Evolutionary conservation across 2,797 vertebrate genomes (phyloP), one percentile per base, ranked within the genome.

Genomic region (Anabacerthia variegaticeps): DNA sequence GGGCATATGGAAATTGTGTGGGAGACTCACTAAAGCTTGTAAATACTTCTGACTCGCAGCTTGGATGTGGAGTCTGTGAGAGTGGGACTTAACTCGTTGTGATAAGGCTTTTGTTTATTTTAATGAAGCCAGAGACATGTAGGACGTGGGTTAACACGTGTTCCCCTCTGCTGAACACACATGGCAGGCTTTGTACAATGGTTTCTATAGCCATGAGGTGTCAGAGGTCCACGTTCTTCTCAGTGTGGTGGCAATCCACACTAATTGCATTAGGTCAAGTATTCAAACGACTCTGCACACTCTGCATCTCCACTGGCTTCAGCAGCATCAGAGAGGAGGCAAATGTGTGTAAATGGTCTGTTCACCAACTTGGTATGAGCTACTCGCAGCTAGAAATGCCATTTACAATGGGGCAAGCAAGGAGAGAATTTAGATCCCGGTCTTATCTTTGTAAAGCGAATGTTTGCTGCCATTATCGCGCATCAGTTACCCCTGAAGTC

Each of bases 1-100:
- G 95, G 96, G 97, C 96, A 86, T 97, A 97, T 97, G 97, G 97
- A 97, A 97, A 97, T 97, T 44, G 95, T 85, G 95, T 73, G 65
- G 82, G 89, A 89, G 86, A 65, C 89, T 91, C 76, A 75, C 77
- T 82, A 80, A 85, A 96, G 94, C 96, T 92, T 86, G 82, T 92
- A 97, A 97, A 97, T 85, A 52, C 95, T 96, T 75, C 62, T 3
- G 37, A 77, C 89, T 97, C 84, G 26, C 73, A 96, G 96, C 86
- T 91, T 69, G 93, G 88, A 69, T 8, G 80, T 43, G 82, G 85
- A 79, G 81, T 76, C 94, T 96, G 94, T 58, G 81, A 24, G 74
- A 92, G 79, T 83, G 93, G 46, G 69, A 69, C 85, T 87, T 75
- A 21, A 49, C 91, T 71, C 69, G 39, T 95, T 80, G 92, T 80